Evolutionary conservation across 2,113 vertebrate species (phyloP).

Genomic region (Craseonycteris thonglongyai): DNA sequence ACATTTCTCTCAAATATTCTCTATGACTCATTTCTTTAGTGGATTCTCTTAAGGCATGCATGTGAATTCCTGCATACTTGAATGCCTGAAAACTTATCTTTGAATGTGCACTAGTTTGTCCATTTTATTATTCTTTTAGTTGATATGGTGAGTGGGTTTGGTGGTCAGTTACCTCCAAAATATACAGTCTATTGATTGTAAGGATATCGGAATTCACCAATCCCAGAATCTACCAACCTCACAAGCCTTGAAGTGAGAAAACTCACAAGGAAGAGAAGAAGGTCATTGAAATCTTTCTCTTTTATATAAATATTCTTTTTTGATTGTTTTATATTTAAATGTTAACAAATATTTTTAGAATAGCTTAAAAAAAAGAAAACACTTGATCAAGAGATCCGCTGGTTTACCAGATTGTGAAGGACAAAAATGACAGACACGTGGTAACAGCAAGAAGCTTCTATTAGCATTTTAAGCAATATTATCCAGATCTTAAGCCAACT

Average conservation of each 20-base stretch:
- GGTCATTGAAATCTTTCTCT: neutral
- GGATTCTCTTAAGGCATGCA: neutral
- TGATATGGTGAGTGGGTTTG: neutral
- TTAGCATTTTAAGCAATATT: neutral
- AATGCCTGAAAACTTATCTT: neutral
- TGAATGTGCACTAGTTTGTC: neutral
- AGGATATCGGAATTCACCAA: neutral
- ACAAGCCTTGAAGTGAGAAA: neutral
- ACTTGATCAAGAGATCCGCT: too few species aligned
- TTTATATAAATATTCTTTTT: neutral
- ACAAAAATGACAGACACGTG: neutral
- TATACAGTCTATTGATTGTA: neutral
- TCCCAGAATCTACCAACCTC: neutral
- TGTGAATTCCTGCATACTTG: neutral
- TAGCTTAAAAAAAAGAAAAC: too few species aligned
- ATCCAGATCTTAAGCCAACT: neutral
- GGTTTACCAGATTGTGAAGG: neutral
- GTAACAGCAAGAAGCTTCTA: neutral
- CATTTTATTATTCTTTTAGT: neutral
- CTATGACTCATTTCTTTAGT: neutral
- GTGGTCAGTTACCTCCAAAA: neutral
- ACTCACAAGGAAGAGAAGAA: neutral
- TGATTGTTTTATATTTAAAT: neutral
- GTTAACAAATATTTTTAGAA: neutral
- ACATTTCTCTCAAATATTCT: neutral